These are phyloP conservation scores for Dasyornis broadbenti DNA, from an alignment of 2,113 vertebrate genomes.

Conservation along the genomic window DNA sequence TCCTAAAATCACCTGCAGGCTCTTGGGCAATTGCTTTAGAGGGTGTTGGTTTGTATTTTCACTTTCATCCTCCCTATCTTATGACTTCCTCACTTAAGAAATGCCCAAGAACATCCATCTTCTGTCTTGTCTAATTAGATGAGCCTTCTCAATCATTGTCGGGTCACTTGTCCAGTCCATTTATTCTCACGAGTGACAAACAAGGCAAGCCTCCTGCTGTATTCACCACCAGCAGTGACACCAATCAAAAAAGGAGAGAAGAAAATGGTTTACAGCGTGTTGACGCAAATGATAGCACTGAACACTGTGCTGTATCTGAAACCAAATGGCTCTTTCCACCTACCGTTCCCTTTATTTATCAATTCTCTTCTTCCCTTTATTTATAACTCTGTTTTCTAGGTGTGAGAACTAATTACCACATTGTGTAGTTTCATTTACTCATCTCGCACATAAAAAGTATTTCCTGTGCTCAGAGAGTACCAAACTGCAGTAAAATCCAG, in stretches of 20 bases:
- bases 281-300: background rate
- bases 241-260: background rate
- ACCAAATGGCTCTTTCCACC: background rate
- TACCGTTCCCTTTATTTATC: background rate
- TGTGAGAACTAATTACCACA: background rate
- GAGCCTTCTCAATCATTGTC: constrained; percentile 39
- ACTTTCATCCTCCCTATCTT: background rate
- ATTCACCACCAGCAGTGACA: constrained; percentile 30
- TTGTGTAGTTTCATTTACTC: background rate
- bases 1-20: background rate
- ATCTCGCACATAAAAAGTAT: background rate
- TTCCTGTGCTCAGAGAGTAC: background rate
- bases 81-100: background rate
- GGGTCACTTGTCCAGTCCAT: constrained; percentile 5
- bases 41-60: background rate
- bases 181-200: constrained; percentile 36
- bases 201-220: constrained; percentile 31
- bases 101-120: constrained; percentile 43
- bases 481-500: background rate
- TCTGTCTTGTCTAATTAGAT: constrained; percentile 55
- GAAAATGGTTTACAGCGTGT: background rate
- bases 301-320: background rate
- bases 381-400: background rate
- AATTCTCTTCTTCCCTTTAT: background rate
- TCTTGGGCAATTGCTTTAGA: background rate